These are phyloP conservation scores for Carassius gibelio DNA, from an alignment of 2,113 vertebrate species.

Conservation along the genomic window DNA sequence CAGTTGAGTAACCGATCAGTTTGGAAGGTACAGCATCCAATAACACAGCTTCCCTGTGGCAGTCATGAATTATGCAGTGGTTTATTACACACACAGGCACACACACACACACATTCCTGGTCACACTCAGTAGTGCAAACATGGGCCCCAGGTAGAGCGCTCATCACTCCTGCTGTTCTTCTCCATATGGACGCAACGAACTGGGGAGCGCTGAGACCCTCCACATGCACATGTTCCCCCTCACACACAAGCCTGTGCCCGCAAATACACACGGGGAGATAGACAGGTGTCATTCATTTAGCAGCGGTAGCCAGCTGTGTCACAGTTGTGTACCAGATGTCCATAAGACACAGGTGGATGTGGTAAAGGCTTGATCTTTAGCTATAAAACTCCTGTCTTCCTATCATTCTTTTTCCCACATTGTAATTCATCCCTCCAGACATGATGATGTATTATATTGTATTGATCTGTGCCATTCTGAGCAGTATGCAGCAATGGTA, in stretches of 20 bases:
- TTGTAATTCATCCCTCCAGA: not conserved
- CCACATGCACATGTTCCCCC: constrained; percentile 11
- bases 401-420: not conserved
- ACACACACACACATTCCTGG: constrained; percentile 69
- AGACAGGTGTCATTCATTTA: constrained; percentile 76
- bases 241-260: constrained; percentile 29
- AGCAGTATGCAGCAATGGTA: not conserved
- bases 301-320: constrained; percentile 75
- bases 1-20: constrained; percentile 82
- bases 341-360: constrained; percentile 64
- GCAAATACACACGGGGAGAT: constrained; percentile 58
- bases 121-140: constrained; percentile 83
- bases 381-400: not conserved
- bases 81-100: constrained; percentile 64
- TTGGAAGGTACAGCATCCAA: constrained; percentile 82
- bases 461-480: not conserved
- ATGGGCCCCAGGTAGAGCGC: constrained; percentile 89
- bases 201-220: constrained; percentile 75
- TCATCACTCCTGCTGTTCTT: constrained; percentile 90
- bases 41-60: constrained; percentile 80
- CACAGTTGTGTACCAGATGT: constrained; percentile 64
- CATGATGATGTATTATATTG: not conserved
- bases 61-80: constrained; percentile 82
- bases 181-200: constrained; percentile 96
- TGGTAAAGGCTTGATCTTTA: not conserved